Evolutionary conservation across 2,113 vertebrate genomes (phyloP), one percentile per base, ranked within the genome.

Genomic region (Pongo abelii): DNA sequence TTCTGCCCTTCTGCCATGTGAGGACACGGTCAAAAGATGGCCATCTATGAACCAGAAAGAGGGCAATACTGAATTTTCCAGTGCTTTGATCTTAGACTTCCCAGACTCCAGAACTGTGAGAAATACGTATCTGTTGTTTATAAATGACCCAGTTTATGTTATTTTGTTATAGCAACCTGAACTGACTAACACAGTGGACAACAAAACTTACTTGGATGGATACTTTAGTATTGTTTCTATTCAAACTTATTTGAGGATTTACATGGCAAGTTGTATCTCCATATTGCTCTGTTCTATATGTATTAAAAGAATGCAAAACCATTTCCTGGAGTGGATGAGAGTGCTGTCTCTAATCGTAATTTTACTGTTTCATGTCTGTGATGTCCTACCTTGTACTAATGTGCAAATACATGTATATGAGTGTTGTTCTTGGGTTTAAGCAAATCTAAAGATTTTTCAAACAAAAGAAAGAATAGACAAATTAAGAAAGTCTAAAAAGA

Each of bases 141-240:
- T 43, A 74, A 75, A 18, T 4, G 35, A 7, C 8, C 13, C 11
- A 16, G 25, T 70, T 57, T 17, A 57, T 25, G 12, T 1, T 4
- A 18, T 20, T 48, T 64, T 27, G 9, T 46, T 59, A 64, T 30
- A 48, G 23, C 35, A 38, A 8, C 12, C 22, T 27, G 7, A 48
- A 32, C 9, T 72, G 64, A 46, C 23, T 22, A 46, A 35, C 22
- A 12, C 9, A 83, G 32, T 25, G 8, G 35, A 30, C 40, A 86
- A n/a, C 0, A 52, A 13, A 1, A 8, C 23, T 32, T 32, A 7
- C 1, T 7, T 30, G 17, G 9, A 17, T 23, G 61, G 22, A 14
- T 6, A 35, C 14, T 14, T 75, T 5, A 46, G 20, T 20, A 32
- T 77, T 89, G 43, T 69, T 91, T 70, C 48, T 20, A 35, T 77